Evolutionary conservation across 2,888 invertebrate genomes (phyloP).

Genomic region (Drosophila tripunctata): DNA sequence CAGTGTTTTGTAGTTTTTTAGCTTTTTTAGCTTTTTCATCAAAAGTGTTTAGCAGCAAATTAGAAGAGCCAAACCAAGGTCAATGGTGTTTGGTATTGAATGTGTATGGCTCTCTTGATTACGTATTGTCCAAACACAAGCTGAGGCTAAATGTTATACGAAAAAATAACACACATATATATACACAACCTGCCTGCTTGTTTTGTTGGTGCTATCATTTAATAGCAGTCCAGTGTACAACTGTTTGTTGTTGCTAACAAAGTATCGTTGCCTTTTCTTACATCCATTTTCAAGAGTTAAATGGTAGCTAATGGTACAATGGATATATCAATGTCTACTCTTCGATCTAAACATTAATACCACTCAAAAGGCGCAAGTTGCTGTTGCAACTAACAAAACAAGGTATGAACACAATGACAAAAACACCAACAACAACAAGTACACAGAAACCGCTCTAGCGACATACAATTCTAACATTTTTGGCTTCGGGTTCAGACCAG

Average conservation of each 20-base stretch:
- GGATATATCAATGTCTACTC: background rate
- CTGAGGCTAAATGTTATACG: constrained; percentile 17
- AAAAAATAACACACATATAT: constrained; percentile 36
- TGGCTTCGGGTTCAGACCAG: too few species aligned
- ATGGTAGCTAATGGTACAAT: background rate
- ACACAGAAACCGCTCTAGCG: too few species aligned
- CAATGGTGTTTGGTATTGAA: constrained; percentile 14
- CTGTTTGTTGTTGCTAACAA: constrained; percentile 63
- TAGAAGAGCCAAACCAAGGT: constrained; percentile 38
- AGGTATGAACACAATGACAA: too few species aligned
- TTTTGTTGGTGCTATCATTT: constrained; percentile 57
- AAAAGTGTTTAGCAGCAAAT: constrained; percentile 53
- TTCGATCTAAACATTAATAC: too few species aligned
- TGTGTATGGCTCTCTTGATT: constrained; percentile 52
- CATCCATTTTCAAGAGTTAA: constrained; percentile 8
- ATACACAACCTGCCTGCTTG: background rate
- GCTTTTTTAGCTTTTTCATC: constrained; percentile 19
- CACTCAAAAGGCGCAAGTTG: too few species aligned
- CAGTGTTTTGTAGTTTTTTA: constrained; percentile 22
- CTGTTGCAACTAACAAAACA: too few species aligned
- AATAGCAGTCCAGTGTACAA: constrained; percentile 69
- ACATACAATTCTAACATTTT: too few species aligned
- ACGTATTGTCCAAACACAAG: constrained; percentile 47
- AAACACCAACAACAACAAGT: too few species aligned
- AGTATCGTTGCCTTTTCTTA: constrained; percentile 51